Conservation (phyloP, 2,797 vertebrate species). For the Nasua narica region DNA sequence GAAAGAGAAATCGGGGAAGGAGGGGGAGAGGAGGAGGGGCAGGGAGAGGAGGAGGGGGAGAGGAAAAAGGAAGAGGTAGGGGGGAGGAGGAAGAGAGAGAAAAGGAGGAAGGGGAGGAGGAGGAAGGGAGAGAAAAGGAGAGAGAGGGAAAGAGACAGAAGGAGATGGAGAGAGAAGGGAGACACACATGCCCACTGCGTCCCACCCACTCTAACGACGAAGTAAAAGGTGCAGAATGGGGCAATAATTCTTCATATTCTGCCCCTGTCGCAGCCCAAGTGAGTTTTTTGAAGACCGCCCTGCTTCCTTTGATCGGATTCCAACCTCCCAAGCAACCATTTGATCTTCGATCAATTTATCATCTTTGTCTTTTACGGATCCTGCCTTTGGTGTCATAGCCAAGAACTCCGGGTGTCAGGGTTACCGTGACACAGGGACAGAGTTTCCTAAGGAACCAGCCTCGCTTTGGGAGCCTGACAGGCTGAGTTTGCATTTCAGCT, state of each 20-base stretch:
- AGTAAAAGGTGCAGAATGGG: too few species aligned
- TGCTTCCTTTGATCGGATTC: not conserved
- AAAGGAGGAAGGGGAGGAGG: fast-evolving
- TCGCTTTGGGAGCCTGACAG: not conserved
- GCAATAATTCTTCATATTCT: not conserved
- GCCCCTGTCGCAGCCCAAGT: too few species aligned
- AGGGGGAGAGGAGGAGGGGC: fast-evolving
- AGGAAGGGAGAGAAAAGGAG: not conserved
- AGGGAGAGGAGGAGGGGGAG: fast-evolving
- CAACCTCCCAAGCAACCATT: not conserved
- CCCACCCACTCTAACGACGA: fast-evolving
- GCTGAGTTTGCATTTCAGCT: not conserved
- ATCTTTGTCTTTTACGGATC: not conserved
- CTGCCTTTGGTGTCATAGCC: not conserved
- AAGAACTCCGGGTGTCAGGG: not conserved
- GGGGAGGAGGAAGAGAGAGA: too few species aligned
- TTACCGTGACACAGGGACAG: not conserved
- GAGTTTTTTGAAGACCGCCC: not conserved
- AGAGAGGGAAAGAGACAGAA: not conserved
- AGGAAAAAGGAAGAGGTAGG: not conserved
- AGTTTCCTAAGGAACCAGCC: not conserved
- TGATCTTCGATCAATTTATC: not conserved
- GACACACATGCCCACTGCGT: fast-evolving
- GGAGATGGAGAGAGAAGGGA: not conserved
- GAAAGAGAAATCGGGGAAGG: too few species aligned